A percentile compares a stretch with the other conserved stretches of the same genome.
Conservation (phyloP, 53 echinoderm and acorn worm species). For the Henricia sp. region DNA sequence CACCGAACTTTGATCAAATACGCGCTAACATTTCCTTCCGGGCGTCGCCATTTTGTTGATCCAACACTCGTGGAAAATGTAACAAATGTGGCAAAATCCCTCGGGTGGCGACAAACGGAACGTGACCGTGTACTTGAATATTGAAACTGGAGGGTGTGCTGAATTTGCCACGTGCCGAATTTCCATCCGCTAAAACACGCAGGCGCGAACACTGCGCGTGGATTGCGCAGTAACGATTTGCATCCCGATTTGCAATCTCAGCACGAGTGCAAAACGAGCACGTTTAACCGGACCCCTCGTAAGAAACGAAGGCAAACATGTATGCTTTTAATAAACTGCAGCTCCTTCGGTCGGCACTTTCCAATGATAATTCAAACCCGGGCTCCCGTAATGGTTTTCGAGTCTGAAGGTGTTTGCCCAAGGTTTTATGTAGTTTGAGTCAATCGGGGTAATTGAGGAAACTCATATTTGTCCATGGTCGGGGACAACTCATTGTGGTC, state of each 20-base stretch:
- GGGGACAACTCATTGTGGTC: no score
- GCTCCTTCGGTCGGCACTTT: background rate
- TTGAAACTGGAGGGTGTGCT: slow-evolving; percentile 8
- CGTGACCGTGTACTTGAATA: background rate
- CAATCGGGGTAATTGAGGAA: background rate
- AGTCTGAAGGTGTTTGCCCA: background rate
- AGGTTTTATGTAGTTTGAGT: background rate
- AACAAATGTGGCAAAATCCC: background rate
- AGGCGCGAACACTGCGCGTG: no score
- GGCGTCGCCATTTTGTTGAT: slow-evolving; percentile 20
- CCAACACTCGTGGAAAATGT: slow-evolving; percentile 26
- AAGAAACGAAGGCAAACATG: background rate
- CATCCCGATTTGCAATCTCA: no score
- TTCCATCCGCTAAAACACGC: no score
- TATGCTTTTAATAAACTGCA: slow-evolving; percentile 10
- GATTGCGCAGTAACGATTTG: no score
- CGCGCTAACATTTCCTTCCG: background rate
- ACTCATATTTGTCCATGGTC: background rate
- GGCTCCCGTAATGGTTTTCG: background rate
- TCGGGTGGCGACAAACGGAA: background rate
- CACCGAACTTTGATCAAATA: slow-evolving; percentile 1
- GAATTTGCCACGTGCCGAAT: no score
- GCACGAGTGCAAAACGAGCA: no score
- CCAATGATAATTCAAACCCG: background rate
- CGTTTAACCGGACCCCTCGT: no score